A percentile compares a stretch with the other conserved stretches of the same genome.
phyloP scores from a whole-genome alignment of 2,797 vertebrate genomes.

The Acestrorhynchus altus region DNA sequence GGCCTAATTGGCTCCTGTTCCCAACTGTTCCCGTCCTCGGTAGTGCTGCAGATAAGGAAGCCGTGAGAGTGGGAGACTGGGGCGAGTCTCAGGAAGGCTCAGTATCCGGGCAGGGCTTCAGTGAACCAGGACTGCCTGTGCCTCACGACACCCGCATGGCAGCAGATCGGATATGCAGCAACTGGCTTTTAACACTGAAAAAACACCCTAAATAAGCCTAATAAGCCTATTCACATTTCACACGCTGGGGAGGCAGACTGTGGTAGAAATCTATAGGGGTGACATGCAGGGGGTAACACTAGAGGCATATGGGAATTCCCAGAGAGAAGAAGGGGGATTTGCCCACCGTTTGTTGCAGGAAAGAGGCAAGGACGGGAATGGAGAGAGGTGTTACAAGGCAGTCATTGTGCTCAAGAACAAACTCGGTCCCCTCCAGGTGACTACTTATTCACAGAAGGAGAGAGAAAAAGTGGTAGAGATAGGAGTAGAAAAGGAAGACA shows the following conservation, averaged over 20 bases:
- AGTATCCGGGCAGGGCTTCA: constrained; percentile 51
- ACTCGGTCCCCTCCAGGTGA: constrained; percentile 6
- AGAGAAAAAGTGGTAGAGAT: constrained; percentile 9
- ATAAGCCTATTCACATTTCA: constrained; percentile 66
- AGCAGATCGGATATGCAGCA: constrained; percentile 60
- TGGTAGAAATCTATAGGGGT: not conserved
- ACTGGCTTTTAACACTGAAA: constrained; percentile 52
- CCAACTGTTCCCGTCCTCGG: constrained; percentile 43
- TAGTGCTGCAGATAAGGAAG: constrained; percentile 63
- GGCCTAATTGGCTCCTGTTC: constrained; percentile 59
- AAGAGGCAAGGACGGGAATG: constrained; percentile 10
- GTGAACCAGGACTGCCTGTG: constrained; percentile 36
- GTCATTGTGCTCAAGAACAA: constrained; percentile 34
- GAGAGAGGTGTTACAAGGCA: constrained; percentile 40
- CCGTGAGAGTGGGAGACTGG: constrained; percentile 65
- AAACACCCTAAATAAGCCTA: constrained; percentile 50
- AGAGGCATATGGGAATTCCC: constrained; percentile 38
- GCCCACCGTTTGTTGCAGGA: constrained; percentile 51
- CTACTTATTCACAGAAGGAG: not conserved
- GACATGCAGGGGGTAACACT: constrained; percentile 17
- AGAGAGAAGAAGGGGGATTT: constrained; percentile 31
- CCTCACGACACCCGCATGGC: constrained; percentile 58
- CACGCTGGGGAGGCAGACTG: constrained; percentile 30
- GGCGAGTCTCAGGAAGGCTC: constrained; percentile 65
- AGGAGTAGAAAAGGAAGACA: not conserved